These are phyloP conservation scores for Triplophysa dalaica DNA, from an alignment of 2,113 vertebrate species.

Conservation along the genomic window DNA sequence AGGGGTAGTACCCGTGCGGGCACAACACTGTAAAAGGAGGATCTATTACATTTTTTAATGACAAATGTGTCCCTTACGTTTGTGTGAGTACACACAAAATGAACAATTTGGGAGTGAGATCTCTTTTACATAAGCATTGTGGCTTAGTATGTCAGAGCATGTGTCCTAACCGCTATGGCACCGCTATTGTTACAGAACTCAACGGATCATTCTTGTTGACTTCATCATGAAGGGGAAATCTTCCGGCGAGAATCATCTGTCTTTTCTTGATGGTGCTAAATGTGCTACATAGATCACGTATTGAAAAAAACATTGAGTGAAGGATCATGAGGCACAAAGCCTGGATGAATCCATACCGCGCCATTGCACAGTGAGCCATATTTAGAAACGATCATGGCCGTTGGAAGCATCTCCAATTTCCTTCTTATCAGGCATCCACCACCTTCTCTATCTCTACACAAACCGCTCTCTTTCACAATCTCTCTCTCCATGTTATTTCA, in stretches of 20 bases:
- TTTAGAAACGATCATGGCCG: constrained; percentile 36
- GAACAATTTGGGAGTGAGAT: not conserved
- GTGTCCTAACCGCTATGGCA: not conserved
- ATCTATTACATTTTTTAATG: too few relatives aligned
- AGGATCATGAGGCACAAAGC: constrained; percentile 39
- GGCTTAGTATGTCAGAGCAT: not conserved
- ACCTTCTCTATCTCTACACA: constrained; percentile 29
- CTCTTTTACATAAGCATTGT: not conserved
- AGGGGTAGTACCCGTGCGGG: too few relatives aligned
- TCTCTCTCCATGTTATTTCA: constrained; percentile 15
- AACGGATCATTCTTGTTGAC: constrained; percentile 12
- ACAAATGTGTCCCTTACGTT: too few relatives aligned
- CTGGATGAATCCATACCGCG: constrained; percentile 29
- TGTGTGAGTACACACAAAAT: not conserved
- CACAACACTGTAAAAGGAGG: too few relatives aligned
- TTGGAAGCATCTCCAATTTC: constrained; percentile 33
- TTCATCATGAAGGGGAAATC: not conserved
- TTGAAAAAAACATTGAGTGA: constrained; percentile 16
- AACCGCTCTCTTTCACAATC: constrained; percentile 20
- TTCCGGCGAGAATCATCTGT: not conserved
- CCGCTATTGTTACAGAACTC: not conserved
- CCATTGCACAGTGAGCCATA: constrained; percentile 25
- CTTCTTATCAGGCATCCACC: constrained; percentile 43
- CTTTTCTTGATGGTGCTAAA: constrained; percentile 6
- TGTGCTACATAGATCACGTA: constrained; percentile 17